Base-by-base conservation (phyloP, 2,888 invertebrate species). In the Aporophyla lueneburgensis region DNA sequence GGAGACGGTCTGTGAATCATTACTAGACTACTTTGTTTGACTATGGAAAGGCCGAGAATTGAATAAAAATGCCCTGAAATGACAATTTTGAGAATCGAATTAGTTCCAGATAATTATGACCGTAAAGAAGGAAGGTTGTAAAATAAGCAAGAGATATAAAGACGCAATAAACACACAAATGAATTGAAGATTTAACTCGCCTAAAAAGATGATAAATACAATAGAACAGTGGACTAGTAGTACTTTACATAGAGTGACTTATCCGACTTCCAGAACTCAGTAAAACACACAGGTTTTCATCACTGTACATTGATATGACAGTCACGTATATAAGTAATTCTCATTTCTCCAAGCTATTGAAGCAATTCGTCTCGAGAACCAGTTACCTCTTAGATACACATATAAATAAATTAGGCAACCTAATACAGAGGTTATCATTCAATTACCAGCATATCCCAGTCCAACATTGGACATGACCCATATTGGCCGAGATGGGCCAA, bases 1-100 rank as follows among this genome's bases (percentile, higher is more conserved):
- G 66, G 71, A 74, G 69, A 78, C 67, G 66, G 74, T 27, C 56
- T 74, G 69, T 84, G 86, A 84, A 61, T 84, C 86, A 84, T 53
- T 67, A 19, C 43, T 65, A 68, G 71, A 19, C 51, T 71, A 67
- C 61, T 65, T 76, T 71, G 71, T 80, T 65, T 71, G 33, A 46
- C 56, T 71, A 65, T 69, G 53, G 54, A 70, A 74, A 72, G 62
- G 46, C 61, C 54, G 6, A n/a, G 21, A n/a, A 68, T 24, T 16
- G 3, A 24, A 40, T 7, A 49, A 53, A 67, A 68, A 49, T 9
- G 19, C 5, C 1, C 40, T 40, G n/a, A 68, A 43, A 43, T 43
- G 43, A 43, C 43, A 43, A 43, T 43, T 43, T 43, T 43, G 43
- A 10, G 10, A 43, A 43, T 43, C 9, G 2, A 43, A 7, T 43